Evolutionary conservation across 2,797 vertebrate species (phyloP).

Genomic region (Chaunax sp.): DNA sequence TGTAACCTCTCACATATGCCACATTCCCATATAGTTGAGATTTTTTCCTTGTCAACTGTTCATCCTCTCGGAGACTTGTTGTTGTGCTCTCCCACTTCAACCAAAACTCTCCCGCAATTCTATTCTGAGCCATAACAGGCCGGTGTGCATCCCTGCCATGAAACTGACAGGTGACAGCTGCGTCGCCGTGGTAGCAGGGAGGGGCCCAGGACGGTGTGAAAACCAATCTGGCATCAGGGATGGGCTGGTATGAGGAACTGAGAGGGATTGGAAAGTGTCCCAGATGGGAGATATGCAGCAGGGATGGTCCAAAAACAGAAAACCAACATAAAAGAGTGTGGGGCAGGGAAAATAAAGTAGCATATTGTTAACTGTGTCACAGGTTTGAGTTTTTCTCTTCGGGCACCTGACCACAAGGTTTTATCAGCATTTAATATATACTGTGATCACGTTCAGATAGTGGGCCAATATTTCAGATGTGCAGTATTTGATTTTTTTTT

Average conservation of each 20-base stretch:
- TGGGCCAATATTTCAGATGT: neutral
- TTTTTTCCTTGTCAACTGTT: conserved; percentile 57
- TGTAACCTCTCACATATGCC: conserved; percentile 34
- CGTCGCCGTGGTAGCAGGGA: conserved; percentile 76
- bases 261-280: conserved; percentile 58
- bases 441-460: no score
- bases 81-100: conserved; percentile 47
- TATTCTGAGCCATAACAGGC: conserved; percentile 78
- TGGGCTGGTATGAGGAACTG: conserved; percentile 61
- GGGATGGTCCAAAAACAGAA: conserved; percentile 31
- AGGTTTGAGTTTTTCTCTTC: neutral
- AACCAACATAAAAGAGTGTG: conserved; percentile 33
- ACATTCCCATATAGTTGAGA: conserved; percentile 57
- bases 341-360: conserved; percentile 13
- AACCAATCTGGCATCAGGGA: conserved; percentile 77
- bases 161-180: conserved; percentile 86
- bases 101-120: conserved; percentile 67
- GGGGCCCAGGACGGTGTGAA: conserved; percentile 75
- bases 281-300: conserved; percentile 38
- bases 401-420: neutral
- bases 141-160: conserved; percentile 58
- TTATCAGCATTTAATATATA: neutral
- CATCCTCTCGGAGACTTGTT: conserved; percentile 36
- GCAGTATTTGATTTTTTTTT: neutral
- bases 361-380: conserved; percentile 18